Evolutionary conservation across 35 echinoderm and acorn worm genomes (phyloP), one percentile per base, ranked within the genome.

Genomic region (Patiria miniata): DNA sequence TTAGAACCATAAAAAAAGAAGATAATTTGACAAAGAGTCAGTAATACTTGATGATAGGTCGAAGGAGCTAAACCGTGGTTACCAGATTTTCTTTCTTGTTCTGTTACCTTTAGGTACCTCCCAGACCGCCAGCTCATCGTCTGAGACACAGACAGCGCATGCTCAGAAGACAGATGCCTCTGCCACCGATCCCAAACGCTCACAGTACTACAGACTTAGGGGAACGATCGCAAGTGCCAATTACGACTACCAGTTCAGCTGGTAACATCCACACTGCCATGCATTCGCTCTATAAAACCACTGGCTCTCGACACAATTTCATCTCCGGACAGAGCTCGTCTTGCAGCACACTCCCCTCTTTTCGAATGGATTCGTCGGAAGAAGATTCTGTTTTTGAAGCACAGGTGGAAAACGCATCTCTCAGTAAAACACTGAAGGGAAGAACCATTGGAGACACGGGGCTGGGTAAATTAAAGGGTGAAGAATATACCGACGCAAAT

Each of bases 81-180:
- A n/a, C n/a, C n/a, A n/a, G n/a, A n/a, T n/a, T n/a, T n/a, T n/a
- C n/a, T n/a, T n/a, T n/a, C n/a, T n/a, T n/a, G n/a, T n/a, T n/a
- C n/a, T n/a, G n/a, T n/a, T n/a, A n/a, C n/a, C n/a, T n/a, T n/a
- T 23, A 73, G 65, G 65, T 73, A 9, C 65, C 65, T 73, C 65
- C 65, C 3, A 73, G 65, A 16, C 65, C 65, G 14, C 26, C 65
- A 23, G 21, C 34, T 7, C 65, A 73, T 34, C 65, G 65, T 26
- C 65, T 73, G 65, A 7, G 65, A 36, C 34, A 73, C 19, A 73
- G 65, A 73, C 26, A 73, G 29, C 65, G 65, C 9, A 30, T 73
- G 21, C 65, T 73, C 2, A 26, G 65, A 34, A 73, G 65, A n/a
- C 26, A 73, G 65, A 73, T 73, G 23, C 65, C 65, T 30, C 29